A percentile compares a stretch with the other conserved stretches of the same genome.
phyloP scores from a whole-genome alignment of 2,113 vertebrate genomes.

The Anolis sagrei region DNA sequence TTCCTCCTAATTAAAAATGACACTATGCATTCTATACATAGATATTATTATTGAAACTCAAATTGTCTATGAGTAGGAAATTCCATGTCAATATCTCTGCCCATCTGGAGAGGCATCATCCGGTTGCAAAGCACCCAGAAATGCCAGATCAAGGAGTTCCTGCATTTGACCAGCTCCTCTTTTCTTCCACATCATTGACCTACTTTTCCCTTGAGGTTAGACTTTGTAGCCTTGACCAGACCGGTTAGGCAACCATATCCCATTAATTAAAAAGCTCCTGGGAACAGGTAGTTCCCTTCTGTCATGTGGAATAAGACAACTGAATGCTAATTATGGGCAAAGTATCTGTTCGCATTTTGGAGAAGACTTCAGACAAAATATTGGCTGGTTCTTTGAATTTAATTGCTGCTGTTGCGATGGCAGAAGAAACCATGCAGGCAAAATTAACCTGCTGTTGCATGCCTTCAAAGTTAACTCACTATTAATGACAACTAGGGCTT shows the following conservation, averaged over 20 bases:
- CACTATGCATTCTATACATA: no score
- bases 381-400: neutral
- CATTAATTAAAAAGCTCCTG: neutral
- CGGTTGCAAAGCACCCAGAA: neutral
- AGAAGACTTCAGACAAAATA: neutral
- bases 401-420: no score
- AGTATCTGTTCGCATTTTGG: neutral
- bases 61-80: neutral
- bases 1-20: neutral
- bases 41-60: neutral
- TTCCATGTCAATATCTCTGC: neutral
- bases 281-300: neutral
- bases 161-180: neutral
- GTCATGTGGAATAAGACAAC: neutral
- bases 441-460: no score
- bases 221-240: neutral
- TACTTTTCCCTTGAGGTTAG: neutral
- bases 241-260: no score
- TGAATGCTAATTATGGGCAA: neutral
- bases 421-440: no score
- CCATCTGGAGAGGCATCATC: neutral
- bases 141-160: neutral
- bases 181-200: neutral
- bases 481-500: no score
- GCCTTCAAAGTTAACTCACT: no score